These are phyloP conservation scores for Tipula unca DNA, from an alignment of 2,888 invertebrate genomes.

Conservation along the genomic window DNA sequence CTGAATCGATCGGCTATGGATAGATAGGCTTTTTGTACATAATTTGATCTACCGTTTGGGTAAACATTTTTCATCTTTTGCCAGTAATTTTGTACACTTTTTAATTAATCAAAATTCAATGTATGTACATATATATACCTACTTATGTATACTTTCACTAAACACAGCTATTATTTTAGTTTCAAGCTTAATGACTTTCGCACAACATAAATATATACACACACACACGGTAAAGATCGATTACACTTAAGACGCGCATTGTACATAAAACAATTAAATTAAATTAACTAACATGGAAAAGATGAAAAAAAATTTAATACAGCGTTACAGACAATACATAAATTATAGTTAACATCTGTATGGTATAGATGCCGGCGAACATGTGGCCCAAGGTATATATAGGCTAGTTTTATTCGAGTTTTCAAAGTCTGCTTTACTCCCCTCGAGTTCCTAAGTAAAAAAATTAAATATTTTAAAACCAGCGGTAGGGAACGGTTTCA, in stretches of 20 bases:
- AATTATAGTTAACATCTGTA: background rate
- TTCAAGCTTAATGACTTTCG: background rate
- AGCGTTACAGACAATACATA: background rate
- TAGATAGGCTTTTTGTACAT: too few species aligned
- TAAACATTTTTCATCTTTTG: background rate
- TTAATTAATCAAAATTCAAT: background rate
- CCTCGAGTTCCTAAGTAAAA: too few species aligned
- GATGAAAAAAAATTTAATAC: background rate
- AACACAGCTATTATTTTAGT: background rate
- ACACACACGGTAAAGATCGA: background rate
- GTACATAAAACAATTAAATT: background rate
- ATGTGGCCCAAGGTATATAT: too few species aligned
- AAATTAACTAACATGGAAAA: background rate
- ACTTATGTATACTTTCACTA: background rate
- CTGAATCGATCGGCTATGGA: background rate
- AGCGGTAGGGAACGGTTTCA: too few species aligned
- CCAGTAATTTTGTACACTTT: background rate
- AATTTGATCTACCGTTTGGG: background rate
- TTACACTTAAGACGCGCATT: background rate
- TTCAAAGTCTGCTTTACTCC: too few species aligned
- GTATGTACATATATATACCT: too few species aligned
- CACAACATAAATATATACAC: background rate
- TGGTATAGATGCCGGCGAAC: too few species aligned
- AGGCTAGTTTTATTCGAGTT: too few species aligned
- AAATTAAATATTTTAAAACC: too few species aligned